Base-by-base conservation (phyloP, 2,113 vertebrate species). In the Xenopus borealis region DNA sequence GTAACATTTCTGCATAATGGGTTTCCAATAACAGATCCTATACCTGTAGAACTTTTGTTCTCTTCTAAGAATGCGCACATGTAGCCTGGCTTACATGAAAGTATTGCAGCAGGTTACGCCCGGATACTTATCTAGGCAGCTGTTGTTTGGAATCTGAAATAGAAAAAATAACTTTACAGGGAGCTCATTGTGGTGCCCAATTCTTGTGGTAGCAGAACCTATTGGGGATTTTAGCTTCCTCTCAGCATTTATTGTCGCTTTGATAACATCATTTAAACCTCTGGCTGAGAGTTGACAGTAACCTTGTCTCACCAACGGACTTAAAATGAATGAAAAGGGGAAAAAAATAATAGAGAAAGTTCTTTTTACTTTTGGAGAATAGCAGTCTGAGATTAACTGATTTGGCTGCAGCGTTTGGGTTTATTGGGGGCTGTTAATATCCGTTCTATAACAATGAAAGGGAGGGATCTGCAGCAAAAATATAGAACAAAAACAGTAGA, bases 251-350 rank as follows among this genome's bases (percentile, higher is more conserved):
- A 23, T 50, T 12, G 33, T 23, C 4, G 19, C 18, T 67, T 67
- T 50, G 65, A 18, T 47, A 67, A 67, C 65, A 67, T 67, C 65
- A 50, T 67, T 67, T 67, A 67, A 67, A 67, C 19, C 18, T 18
- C 40, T 67, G 65, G 44, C 44, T 45, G 9, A 11, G 18, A 50
- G 65, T 50, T 16, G 19, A 46, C 18, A 19, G 47, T 50, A 67
- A 50, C 46, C 46, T 67, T 67, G 45, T 50, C 46, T 50, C 45
- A 50, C 65, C 65, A 67, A 66, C 17, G 45, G 47, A 47, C 17
- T 19, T 45, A 50, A 66, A 66, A 67, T 67, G 44, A 20, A 16
- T 19, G 18, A 1, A 50, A 66, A 47, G 10, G 6, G 4, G n/a
- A 23, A 67, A 67, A 50, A 52, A 50, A 45, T 40, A 46, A 40